Evolutionary conservation across 2,797 vertebrate species (phyloP).

Genomic region (Falco berigora): DNA sequence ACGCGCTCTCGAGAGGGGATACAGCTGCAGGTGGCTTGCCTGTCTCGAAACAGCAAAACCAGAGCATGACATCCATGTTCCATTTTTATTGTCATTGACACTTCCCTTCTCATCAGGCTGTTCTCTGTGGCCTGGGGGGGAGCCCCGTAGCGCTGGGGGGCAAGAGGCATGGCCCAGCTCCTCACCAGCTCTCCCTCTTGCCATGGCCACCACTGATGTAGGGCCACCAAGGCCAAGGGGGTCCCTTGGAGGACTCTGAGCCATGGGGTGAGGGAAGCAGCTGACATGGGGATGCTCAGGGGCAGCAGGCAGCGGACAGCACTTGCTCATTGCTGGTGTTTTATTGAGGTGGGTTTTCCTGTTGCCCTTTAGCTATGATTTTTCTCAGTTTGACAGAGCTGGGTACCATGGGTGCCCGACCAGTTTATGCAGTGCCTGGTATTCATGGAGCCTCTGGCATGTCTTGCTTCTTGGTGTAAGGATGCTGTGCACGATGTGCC

Average conservation of each 20-base stretch:
- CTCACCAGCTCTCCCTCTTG: neutral
- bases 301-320: neutral
- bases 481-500: neutral
- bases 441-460: neutral
- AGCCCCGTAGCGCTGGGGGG: fast-evolving
- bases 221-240: neutral
- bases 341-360: neutral
- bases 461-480: neutral
- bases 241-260: neutral
- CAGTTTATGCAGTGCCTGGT: neutral
- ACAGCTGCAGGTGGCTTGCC: neutral
- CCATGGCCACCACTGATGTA: neutral
- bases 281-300: neutral
- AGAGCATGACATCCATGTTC: fast-evolving
- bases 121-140: fast-evolving
- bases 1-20: neutral
- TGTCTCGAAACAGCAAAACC: neutral
- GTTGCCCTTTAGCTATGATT: neutral
- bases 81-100: neutral
- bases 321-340: neutral
- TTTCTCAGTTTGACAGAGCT: neutral
- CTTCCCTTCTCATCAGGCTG: neutral
- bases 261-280: neutral
- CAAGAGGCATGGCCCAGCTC: neutral
- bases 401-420: neutral